Percentiles rank a stretch among this genome's conserved stretches.
These are phyloP conservation scores for Dallia pectoralis DNA, from an alignment of 2,797 vertebrate species.

Conservation along the genomic window DNA sequence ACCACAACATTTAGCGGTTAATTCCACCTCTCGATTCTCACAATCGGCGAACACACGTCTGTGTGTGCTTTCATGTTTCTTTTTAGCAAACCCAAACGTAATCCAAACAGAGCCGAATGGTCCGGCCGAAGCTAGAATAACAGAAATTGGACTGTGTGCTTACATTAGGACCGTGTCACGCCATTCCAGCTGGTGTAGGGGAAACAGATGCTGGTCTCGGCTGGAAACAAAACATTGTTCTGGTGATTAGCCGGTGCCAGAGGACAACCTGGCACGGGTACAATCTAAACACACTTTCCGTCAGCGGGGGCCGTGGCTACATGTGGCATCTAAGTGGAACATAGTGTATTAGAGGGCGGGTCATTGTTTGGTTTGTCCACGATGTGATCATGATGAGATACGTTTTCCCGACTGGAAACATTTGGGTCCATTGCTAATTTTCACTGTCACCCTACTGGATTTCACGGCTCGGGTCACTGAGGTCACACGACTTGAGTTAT, in stretches of 20 bases:
- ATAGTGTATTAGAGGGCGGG: conserved; percentile 11
- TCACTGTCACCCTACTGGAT: conserved; percentile 36
- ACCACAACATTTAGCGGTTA: background rate
- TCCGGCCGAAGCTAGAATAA: conserved; percentile 43
- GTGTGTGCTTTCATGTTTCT: background rate
- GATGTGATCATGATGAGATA: conserved; percentile 31
- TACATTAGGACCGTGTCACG: conserved; percentile 38
- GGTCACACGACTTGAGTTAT: too few relatives aligned
- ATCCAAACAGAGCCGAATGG: conserved; percentile 35
- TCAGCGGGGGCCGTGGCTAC: conserved; percentile 32
- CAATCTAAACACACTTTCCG: background rate
- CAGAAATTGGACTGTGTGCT: conserved; percentile 39
- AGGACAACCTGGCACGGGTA: background rate
- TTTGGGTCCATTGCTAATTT: conserved; percentile 33
- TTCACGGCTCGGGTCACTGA: too few relatives aligned
- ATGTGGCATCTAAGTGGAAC: conserved; percentile 26
- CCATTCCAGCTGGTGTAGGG: conserved; percentile 34
- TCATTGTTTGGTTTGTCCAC: conserved; percentile 26
- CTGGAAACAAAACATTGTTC: conserved; percentile 58
- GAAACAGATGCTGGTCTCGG: conserved; percentile 48
- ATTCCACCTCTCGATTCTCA: background rate
- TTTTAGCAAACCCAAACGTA: conserved; percentile 32
- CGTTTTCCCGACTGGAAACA: conserved; percentile 56
- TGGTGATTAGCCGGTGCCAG: background rate
- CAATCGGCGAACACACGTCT: background rate